These are phyloP conservation scores for Entomobrya proxima DNA, from an alignment of 2,888 invertebrate genomes.

Conservation along the genomic window DNA sequence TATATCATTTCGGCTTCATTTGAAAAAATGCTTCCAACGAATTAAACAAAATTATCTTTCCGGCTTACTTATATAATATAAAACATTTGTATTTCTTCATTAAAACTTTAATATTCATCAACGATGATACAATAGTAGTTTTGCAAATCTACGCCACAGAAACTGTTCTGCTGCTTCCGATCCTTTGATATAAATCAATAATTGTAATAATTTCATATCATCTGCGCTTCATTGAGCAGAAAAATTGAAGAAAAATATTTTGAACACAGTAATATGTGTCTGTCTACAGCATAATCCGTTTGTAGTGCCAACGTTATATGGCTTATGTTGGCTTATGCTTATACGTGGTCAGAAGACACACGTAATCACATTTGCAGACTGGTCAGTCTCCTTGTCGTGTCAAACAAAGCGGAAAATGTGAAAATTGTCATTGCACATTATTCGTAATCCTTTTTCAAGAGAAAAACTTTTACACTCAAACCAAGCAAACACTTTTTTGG, in stretches of 20 bases:
- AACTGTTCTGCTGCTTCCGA: no score
- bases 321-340: no score
- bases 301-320: no score
- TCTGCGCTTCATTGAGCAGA: neutral
- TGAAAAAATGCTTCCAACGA: neutral
- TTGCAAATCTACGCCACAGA: no score
- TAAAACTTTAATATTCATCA: no score
- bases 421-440: slow-evolving; percentile 42
- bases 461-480: slow-evolving; percentile 18
- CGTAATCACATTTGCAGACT: slow-evolving; percentile 28
- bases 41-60: neutral
- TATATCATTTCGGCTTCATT: no score
- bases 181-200: no score
- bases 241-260: neutral
- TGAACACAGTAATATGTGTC: no score
- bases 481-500: slow-evolving; percentile 2
- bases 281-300: no score
- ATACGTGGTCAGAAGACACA: neutral
- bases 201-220: neutral
- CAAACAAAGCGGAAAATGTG: slow-evolving; percentile 49
- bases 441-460: slow-evolving; percentile 40
- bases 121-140: no score
- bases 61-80: no score
- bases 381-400: slow-evolving; percentile 53
- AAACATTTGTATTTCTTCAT: no score